Conservation (phyloP, 2,888 invertebrate genomes). For the Nebria brevicollis region DNA sequence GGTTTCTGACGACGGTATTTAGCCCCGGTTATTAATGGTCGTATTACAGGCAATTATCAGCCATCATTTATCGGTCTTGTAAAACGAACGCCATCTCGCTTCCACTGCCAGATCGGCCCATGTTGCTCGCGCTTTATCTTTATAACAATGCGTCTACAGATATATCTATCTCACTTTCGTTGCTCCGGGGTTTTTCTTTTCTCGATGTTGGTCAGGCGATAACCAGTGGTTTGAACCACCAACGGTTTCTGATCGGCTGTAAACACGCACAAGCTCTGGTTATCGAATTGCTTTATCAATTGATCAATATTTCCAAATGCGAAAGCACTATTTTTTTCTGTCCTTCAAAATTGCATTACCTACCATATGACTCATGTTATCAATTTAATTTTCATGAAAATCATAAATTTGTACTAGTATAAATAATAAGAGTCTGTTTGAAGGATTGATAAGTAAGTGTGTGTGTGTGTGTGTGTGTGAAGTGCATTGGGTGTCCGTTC, state of each 20-base stretch:
- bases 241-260: slow-evolving; percentile 32
- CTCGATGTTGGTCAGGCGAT: slow-evolving; percentile 10
- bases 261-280: slow-evolving; percentile 34
- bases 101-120: slow-evolving; percentile 17
- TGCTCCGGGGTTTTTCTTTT: background rate
- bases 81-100: slow-evolving; percentile 26
- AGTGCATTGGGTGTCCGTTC: too few relatives aligned
- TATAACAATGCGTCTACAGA: background rate
- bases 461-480: too few relatives aligned
- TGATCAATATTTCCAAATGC: slow-evolving; percentile 32
- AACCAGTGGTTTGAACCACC: slow-evolving; percentile 24
- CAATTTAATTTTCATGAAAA: too few relatives aligned
- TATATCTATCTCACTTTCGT: background rate
- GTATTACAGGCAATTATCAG: slow-evolving; percentile 46
- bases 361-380: too few relatives aligned
- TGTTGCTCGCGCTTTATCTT: background rate
- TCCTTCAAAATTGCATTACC: too few relatives aligned
- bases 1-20: background rate
- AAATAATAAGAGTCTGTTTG: too few relatives aligned
- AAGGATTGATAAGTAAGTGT: too few relatives aligned
- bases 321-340: background rate
- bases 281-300: slow-evolving; percentile 37
- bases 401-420: too few relatives aligned
- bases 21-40: slow-evolving; percentile 39
- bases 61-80: slow-evolving; percentile 34